Conservation (phyloP, 2,888 invertebrate genomes). For the Tricholauxania praeusta region DNA sequence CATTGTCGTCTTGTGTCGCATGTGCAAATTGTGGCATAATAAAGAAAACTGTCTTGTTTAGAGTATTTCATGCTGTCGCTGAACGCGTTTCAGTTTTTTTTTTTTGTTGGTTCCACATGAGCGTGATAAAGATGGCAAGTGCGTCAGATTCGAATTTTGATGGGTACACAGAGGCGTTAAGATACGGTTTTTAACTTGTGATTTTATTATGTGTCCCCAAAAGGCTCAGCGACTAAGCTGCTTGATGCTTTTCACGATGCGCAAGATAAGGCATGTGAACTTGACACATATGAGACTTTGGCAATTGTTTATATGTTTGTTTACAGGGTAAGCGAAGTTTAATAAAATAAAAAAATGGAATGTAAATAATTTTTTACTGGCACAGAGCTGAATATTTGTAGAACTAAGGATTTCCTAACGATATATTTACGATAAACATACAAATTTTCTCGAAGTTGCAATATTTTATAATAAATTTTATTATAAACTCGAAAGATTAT, state of each 20-base stretch:
- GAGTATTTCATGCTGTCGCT: slow-evolving; percentile 20
- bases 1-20: slow-evolving; percentile 29
- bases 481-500: too few relatives aligned
- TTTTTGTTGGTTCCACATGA: neutral
- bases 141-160: neutral
- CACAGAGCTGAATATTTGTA: too few relatives aligned
- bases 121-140: neutral
- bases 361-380: too few relatives aligned
- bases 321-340: too few relatives aligned
- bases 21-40: slow-evolving; percentile 42
- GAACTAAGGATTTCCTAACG: too few relatives aligned
- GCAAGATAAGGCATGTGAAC: neutral
- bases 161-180: neutral
- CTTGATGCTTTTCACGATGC: neutral
- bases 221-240: neutral
- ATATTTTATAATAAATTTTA: too few relatives aligned
- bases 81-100: slow-evolving; percentile 5
- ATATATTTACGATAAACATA: too few relatives aligned
- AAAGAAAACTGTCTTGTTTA: slow-evolving; percentile 30
- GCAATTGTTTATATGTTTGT: too few relatives aligned
- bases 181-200: neutral
- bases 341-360: too few relatives aligned
- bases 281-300: neutral
- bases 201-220: slow-evolving; percentile 13
- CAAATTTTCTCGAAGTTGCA: neutral